Conservation (phyloP, 1,140 invertebrate species). For the Solen grandis region DNA sequence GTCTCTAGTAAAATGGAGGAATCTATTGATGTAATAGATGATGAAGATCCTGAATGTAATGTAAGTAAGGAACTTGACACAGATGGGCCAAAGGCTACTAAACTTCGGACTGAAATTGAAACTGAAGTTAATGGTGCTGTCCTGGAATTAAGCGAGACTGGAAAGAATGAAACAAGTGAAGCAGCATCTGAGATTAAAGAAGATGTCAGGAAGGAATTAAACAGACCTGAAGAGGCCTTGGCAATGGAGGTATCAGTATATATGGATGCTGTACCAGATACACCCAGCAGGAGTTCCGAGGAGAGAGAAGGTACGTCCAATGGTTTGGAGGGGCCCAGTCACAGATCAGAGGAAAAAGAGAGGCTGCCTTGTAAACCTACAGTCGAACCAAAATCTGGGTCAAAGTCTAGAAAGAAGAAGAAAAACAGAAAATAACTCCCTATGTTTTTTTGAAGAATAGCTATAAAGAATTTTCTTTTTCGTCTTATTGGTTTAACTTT, state of each 20-base stretch:
- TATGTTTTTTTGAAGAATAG: neutral
- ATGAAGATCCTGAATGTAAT: neutral
- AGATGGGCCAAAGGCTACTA: neutral
- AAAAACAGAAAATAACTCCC: slow-evolving; percentile 40
- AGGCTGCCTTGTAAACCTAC: neutral
- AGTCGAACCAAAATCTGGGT: neutral
- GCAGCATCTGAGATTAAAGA: neutral
- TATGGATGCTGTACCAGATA: slow-evolving; percentile 28
- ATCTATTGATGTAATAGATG: neutral
- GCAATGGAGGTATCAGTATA: slow-evolving; percentile 2
- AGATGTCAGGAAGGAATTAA: neutral
- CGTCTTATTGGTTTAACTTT: neutral
- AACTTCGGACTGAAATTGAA: no score
- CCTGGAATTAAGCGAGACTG: neutral
- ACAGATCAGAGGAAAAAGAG: neutral
- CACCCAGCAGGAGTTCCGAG: slow-evolving; percentile 42
- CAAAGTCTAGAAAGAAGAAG: slow-evolving; percentile 43
- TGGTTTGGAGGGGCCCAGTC: neutral
- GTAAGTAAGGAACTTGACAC: neutral
- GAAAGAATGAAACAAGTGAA: neutral
- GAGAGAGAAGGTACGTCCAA: slow-evolving; percentile 12
- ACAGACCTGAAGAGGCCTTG: slow-evolving; percentile 1
- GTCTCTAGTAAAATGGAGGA: neutral
- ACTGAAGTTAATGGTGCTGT: neutral
- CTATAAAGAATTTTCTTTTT: neutral